Conservation (phyloP, 2,888 invertebrate genomes). For the Netelia virgata region DNA sequence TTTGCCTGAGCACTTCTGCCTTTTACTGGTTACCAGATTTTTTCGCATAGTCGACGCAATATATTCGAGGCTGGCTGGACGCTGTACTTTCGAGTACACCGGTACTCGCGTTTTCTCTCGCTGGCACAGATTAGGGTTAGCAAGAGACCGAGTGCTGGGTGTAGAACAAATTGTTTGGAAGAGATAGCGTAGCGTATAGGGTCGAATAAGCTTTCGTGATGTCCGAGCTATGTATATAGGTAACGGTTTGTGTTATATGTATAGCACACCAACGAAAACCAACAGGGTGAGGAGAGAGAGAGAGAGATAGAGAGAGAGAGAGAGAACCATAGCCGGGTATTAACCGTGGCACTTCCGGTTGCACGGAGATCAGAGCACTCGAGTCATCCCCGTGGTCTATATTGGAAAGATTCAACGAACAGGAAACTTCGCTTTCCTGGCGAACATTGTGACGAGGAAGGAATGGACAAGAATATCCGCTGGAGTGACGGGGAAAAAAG, state of each 20-base stretch:
- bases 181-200: slow-evolving; percentile 71
- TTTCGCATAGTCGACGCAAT: slow-evolving; percentile 24
- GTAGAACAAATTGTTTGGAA: slow-evolving; percentile 76
- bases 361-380: slow-evolving; percentile 56
- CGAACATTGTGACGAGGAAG: slow-evolving; percentile 34
- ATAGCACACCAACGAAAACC: neutral
- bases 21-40: slow-evolving; percentile 42
- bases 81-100: slow-evolving; percentile 22
- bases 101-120: slow-evolving; percentile 30
- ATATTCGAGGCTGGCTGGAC: neutral
- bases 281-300: too few species aligned
- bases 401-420: slow-evolving; percentile 46
- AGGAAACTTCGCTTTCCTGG: slow-evolving; percentile 58
- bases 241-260: neutral
- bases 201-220: slow-evolving; percentile 44
- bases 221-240: neutral
- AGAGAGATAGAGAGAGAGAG: neutral
- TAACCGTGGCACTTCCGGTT: slow-evolving; percentile 62
- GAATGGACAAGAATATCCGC: neutral
- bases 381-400: slow-evolving; percentile 40
- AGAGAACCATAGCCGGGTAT: slow-evolving; percentile 30
- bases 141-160: slow-evolving; percentile 56
- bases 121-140: slow-evolving; percentile 48
- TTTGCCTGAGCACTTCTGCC: slow-evolving; percentile 1
- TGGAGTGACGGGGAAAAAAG: slow-evolving; percentile 7